A percentile compares a stretch with the other conserved stretches of the same genome.
Conservation (phyloP, 2,113 vertebrate species). For the Centropus bengalensis region DNA sequence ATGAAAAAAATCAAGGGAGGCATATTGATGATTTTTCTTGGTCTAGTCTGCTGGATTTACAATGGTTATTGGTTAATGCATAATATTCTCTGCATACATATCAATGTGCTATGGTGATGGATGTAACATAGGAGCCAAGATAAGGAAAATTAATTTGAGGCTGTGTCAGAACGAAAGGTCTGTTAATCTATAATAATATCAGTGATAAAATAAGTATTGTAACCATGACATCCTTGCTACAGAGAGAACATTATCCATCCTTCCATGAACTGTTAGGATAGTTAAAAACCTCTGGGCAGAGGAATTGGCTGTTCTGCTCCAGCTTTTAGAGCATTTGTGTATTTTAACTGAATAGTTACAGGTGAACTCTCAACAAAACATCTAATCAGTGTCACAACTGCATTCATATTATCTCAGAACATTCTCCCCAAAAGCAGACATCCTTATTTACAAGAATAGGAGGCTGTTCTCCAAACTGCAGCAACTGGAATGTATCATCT, state of each 20-base stretch:
- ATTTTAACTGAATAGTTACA: neutral
- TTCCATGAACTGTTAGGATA: neutral
- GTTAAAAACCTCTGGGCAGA: neutral
- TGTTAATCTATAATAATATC: neutral
- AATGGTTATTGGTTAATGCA: neutral
- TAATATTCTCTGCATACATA: neutral
- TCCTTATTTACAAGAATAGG: neutral
- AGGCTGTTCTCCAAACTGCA: neutral
- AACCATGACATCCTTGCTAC: neutral
- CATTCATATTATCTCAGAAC: neutral
- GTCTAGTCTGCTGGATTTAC: neutral
- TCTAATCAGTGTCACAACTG: neutral
- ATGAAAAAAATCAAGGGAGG: neutral
- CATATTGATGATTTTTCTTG: neutral
- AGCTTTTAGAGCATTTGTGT: neutral
- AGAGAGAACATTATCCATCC: neutral
- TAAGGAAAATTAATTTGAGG: neutral
- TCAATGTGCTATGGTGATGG: neutral
- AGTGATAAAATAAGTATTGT: neutral
- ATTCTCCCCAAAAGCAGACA: neutral
- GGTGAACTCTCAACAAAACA: neutral
- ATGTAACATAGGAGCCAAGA: neutral
- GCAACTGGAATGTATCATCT: neutral
- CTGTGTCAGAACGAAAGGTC: neutral
- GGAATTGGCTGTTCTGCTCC: neutral